Conservation (phyloP, 2,888 invertebrate species). For the Nycteola revayana region DNA sequence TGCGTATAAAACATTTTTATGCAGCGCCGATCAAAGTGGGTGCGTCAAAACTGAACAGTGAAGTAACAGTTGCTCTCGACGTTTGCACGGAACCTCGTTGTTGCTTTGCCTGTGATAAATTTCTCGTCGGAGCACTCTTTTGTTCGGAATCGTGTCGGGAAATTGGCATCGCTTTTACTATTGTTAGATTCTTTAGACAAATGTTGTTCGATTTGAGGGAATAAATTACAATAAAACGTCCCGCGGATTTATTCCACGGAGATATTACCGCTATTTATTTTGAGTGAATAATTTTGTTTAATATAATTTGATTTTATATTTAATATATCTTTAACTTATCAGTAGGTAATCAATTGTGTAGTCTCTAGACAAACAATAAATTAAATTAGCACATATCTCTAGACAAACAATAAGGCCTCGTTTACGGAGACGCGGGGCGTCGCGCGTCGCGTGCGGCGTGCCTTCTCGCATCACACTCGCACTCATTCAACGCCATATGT, state of each 20-base stretch:
- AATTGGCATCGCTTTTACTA: slow-evolving; percentile 41
- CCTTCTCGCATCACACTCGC: too few relatives aligned
- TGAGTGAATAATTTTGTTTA: not conserved
- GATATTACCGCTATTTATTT: slow-evolving; percentile 22
- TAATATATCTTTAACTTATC: too few relatives aligned
- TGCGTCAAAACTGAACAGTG: slow-evolving; percentile 19
- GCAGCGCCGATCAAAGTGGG: slow-evolving; percentile 25
- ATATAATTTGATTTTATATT: too few relatives aligned
- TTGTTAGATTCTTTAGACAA: slow-evolving; percentile 36
- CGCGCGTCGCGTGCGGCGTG: too few relatives aligned
- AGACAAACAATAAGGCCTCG: too few relatives aligned
- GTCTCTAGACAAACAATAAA: too few relatives aligned
- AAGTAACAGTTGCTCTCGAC: slow-evolving; percentile 36
- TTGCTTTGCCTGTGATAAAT: slow-evolving; percentile 48
- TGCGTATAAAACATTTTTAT: slow-evolving; percentile 21
- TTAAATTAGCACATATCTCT: too few relatives aligned
- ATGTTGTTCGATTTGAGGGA: slow-evolving; percentile 34
- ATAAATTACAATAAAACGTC: slow-evolving; percentile 29
- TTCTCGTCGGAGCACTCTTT: slow-evolving; percentile 34
- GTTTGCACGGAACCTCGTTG: slow-evolving; percentile 37
- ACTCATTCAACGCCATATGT: too few relatives aligned
- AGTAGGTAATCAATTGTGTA: too few relatives aligned
- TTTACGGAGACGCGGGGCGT: too few relatives aligned
- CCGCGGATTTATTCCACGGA: slow-evolving; percentile 16
- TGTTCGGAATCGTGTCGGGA: slow-evolving; percentile 44